Conservation (phyloP, 2,888 invertebrate genomes). For the Chrysolina haemoptera region DNA sequence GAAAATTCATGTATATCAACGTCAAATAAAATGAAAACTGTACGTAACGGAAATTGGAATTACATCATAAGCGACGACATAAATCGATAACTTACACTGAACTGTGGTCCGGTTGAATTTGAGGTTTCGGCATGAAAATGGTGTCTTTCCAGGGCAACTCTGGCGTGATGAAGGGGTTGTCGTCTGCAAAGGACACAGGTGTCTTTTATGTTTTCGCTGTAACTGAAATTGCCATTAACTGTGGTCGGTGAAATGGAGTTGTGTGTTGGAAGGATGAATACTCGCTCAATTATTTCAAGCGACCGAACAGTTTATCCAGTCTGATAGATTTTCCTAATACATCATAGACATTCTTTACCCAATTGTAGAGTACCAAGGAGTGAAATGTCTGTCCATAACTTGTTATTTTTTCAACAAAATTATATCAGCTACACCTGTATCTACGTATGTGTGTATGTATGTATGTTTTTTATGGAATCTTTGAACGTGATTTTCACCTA, state of each 20-base stretch:
- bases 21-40: background rate
- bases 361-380: too few relatives aligned
- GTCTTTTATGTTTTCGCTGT: background rate
- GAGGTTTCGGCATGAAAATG: background rate
- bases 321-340: too few relatives aligned
- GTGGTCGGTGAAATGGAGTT: background rate
- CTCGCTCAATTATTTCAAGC: constrained; percentile 24
- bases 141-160: background rate
- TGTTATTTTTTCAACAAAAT: too few relatives aligned
- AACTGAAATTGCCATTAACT: background rate
- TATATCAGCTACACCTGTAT: too few relatives aligned
- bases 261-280: constrained; percentile 28
- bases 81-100: background rate
- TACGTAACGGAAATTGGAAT: background rate
- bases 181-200: background rate
- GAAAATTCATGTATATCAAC: too few relatives aligned
- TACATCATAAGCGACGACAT: background rate
- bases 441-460: too few relatives aligned
- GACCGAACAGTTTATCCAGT: background rate
- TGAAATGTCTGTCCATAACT: too few relatives aligned
- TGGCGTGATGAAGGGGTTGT: background rate
- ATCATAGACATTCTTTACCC: too few relatives aligned
- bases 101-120: background rate
- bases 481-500: too few relatives aligned
- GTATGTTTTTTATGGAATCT: too few relatives aligned